Evolutionary conservation across 2,888 invertebrate genomes (phyloP).

Genomic region (Drosophila eohydei): DNA sequence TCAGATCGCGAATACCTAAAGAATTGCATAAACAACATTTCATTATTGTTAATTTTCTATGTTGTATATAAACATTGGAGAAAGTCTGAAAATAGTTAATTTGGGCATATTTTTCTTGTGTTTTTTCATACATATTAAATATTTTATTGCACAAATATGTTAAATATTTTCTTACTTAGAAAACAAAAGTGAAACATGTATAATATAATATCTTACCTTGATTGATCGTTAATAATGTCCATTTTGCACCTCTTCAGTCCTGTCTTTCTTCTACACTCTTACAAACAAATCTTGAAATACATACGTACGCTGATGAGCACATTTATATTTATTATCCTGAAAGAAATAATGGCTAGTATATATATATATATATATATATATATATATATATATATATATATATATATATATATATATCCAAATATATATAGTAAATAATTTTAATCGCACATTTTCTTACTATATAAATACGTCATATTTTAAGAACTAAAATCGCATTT

Average conservation of each 20-base stretch:
- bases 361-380: constrained; percentile 1
- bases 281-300: constrained; percentile 14
- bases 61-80: background rate
- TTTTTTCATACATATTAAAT: background rate
- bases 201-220: constrained; percentile 26
- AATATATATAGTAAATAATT: background rate
- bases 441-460: background rate
- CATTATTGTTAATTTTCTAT: background rate
- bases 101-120: too few relatives aligned
- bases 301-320: constrained; percentile 7
- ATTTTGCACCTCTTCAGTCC: constrained; percentile 23
- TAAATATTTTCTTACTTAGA: background rate
- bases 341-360: constrained; percentile 4
- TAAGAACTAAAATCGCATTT: background rate
- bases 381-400: background rate
- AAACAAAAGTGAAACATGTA: background rate
- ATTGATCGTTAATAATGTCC: constrained; percentile 28
- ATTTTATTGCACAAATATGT: background rate
- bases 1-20: constrained; percentile 88
- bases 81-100: background rate
- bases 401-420: background rate
- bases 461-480: background rate
- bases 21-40: background rate
- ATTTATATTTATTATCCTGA: constrained; percentile 15
- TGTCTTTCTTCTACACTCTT: constrained; percentile 9